Conservation (phyloP, 2,113 vertebrate species). For the Motacilla tschutschensis region DNA sequence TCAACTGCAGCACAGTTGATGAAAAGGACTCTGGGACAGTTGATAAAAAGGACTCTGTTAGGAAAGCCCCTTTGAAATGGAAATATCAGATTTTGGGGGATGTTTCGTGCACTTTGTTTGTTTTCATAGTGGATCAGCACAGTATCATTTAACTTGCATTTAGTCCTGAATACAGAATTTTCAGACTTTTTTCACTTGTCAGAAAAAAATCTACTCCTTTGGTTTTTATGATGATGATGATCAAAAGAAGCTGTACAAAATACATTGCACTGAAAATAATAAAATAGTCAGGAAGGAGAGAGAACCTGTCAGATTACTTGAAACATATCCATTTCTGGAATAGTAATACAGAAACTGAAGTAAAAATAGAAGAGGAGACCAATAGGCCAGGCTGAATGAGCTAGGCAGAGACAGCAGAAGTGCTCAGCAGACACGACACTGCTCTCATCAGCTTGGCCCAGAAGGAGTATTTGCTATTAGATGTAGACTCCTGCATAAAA, state of each 20-base stretch:
- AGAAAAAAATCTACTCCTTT: not conserved
- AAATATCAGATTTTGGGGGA: not conserved
- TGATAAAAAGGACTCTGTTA: not conserved
- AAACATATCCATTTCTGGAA: not conserved
- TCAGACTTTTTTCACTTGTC: not conserved
- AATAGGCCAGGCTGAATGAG: not conserved
- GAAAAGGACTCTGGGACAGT: not conserved
- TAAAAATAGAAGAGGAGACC: constrained; percentile 11
- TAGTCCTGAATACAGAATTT: not conserved
- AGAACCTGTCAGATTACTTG: not conserved
- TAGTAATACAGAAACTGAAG: not conserved
- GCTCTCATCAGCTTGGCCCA: not conserved
- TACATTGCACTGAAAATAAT: not conserved
- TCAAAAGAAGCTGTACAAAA: not conserved
- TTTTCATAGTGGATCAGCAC: not conserved
- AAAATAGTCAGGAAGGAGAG: not conserved
- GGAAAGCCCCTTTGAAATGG: not conserved
- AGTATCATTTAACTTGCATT: not conserved
- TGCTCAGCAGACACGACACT: not conserved
- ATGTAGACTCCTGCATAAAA: constrained; percentile 29
- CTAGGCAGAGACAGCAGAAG: not conserved
- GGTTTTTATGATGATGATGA: not conserved
- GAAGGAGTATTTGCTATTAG: constrained; percentile 1
- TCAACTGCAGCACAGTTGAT: not conserved
- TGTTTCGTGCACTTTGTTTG: not conserved